A percentile compares a stretch with the other conserved stretches of the same genome.
Evolutionary conservation across 2,797 vertebrate genomes (phyloP).

Genomic region (Bufotes viridis): DNA sequence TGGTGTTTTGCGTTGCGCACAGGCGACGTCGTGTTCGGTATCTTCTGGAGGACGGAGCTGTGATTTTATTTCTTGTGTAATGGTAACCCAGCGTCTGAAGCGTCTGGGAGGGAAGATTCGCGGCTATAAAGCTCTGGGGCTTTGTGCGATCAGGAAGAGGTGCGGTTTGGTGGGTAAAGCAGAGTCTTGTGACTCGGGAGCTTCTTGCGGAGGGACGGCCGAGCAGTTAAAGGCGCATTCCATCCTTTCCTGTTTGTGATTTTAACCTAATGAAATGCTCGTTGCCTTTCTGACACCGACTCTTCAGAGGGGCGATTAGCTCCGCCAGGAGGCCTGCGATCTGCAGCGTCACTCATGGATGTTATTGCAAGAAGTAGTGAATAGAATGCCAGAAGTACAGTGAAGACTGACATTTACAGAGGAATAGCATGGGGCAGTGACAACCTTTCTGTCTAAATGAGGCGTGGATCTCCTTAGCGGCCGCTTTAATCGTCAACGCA

Average conservation of each 20-base stretch:
- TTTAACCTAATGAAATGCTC: neutral
- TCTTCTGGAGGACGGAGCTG: neutral
- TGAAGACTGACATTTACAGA: neutral
- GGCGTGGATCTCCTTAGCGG: too few species aligned
- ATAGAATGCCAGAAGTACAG: neutral
- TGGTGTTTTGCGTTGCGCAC: too few species aligned
- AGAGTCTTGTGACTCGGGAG: slow-evolving; percentile 56
- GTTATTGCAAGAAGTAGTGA: neutral
- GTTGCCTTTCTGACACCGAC: neutral
- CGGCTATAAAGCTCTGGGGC: slow-evolving; percentile 7
- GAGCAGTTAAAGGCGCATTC: slow-evolving; percentile 47
- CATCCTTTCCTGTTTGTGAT: neutral
- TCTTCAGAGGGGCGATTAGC: neutral
- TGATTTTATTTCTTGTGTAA: slow-evolving; percentile 2
- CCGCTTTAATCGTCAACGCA: too few species aligned
- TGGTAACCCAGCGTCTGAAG: neutral
- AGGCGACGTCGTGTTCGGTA: too few species aligned
- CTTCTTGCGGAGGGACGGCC: neutral
- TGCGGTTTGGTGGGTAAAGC: slow-evolving; percentile 61
- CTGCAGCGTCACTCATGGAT: too few species aligned
- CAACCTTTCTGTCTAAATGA: too few species aligned
- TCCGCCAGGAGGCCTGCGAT: too few species aligned
- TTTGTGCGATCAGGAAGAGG: slow-evolving; percentile 55
- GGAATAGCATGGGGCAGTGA: neutral
- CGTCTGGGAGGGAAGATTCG: neutral